phyloP scores from a whole-genome alignment of 1,140 invertebrate species.

The Paramacrobiotus metropolitanus region DNA sequence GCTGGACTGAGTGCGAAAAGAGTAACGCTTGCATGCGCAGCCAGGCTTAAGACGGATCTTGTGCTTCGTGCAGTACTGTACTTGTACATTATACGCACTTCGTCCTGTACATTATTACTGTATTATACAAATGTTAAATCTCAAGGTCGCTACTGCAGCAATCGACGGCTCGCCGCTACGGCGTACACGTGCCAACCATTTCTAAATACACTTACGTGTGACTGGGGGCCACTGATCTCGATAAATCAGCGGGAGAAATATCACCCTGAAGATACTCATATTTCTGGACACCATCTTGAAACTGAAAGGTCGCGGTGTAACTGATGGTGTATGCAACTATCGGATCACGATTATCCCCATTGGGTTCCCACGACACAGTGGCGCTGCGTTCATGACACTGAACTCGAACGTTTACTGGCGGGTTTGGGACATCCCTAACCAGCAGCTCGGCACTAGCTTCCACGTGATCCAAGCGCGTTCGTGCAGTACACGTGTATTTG shows the following conservation, averaged over 20 bases:
- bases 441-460: slow-evolving; percentile 58
- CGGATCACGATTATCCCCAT: slow-evolving; percentile 76
- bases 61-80: too few relatives aligned
- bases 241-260: not conserved
- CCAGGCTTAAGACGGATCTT: too few relatives aligned
- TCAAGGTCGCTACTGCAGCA: too few relatives aligned
- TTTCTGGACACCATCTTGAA: slow-evolving; percentile 45
- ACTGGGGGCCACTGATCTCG: not conserved
- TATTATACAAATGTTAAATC: too few relatives aligned
- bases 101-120: too few relatives aligned
- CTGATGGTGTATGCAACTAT: slow-evolving; percentile 75
- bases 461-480: slow-evolving; percentile 60
- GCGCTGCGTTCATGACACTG: slow-evolving; percentile 44
- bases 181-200: too few relatives aligned
- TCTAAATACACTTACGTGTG: not conserved
- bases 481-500: slow-evolving; percentile 79
- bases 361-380: slow-evolving; percentile 52
- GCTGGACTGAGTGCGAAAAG: too few relatives aligned
- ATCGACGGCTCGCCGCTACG: too few relatives aligned
- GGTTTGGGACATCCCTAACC: slow-evolving; percentile 86
- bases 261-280: not conserved
- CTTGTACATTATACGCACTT: too few relatives aligned
- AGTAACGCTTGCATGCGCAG: too few relatives aligned
- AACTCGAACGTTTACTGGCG: slow-evolving; percentile 41
- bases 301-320: slow-evolving; percentile 77